A percentile compares a stretch with the other conserved stretches of the same genome.
Evolutionary conservation across 2,888 invertebrate species (phyloP).

Genomic region (Lapara coniferarum): DNA sequence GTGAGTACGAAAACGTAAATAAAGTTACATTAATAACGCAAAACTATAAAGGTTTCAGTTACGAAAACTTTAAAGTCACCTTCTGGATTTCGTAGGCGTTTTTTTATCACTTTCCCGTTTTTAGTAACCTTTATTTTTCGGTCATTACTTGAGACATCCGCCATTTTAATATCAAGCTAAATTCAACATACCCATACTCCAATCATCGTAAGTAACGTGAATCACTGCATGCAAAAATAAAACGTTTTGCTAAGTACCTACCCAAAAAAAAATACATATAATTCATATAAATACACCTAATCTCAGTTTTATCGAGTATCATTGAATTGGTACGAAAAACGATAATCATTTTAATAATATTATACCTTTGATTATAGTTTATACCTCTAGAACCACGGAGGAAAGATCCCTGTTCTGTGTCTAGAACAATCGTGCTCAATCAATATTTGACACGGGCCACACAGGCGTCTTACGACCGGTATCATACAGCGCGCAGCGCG

Average conservation of each 20-base stretch:
- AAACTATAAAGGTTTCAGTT: constrained; percentile 28
- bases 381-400: no score
- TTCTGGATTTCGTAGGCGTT: constrained; percentile 78
- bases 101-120: constrained; percentile 79
- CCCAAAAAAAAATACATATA: no score
- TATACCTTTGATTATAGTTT: no score
- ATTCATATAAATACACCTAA: no score
- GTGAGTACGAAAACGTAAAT: constrained; percentile 34
- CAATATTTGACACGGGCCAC: no score
- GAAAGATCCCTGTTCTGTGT: no score
- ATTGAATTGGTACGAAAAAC: no score
- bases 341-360: no score
- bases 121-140: constrained; percentile 78
- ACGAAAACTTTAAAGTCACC: constrained; percentile 55
- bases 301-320: no score
- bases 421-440: no score
- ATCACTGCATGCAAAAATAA: constrained; percentile 27
- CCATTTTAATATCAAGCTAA: constrained; percentile 77
- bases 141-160: constrained; percentile 80
- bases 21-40: constrained; percentile 29
- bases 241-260: constrained; percentile 14
- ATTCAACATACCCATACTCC: constrained; percentile 41
- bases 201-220: constrained; percentile 49
- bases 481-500: no score
- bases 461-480: no score